Percentiles rank a stretch among this genome's conserved stretches.
Evolutionary conservation across 2,888 invertebrate species (phyloP).

Genomic region (Choristoneura rosaceana): DNA sequence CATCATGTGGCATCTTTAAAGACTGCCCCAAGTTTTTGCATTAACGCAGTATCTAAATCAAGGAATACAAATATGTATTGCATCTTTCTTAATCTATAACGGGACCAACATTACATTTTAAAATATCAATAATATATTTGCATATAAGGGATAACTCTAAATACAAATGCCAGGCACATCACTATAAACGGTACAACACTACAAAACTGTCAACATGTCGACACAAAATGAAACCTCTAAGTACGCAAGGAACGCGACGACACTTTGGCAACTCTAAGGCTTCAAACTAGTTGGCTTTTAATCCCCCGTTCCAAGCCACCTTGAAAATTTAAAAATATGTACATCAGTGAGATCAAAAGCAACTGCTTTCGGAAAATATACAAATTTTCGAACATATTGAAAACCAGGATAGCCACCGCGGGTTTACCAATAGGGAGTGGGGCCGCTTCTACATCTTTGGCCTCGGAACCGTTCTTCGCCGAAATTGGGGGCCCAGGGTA

Average conservation of each 20-base stretch:
- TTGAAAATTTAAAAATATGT: slow-evolving; percentile 36
- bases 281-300: background rate
- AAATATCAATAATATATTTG: no score
- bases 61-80: no score
- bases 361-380: slow-evolving; percentile 21
- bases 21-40: no score
- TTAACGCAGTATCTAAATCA: no score
- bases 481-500: slow-evolving; percentile 73
- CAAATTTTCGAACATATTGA: slow-evolving; percentile 27
- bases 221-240: background rate
- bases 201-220: background rate
- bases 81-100: no score
- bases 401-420: background rate
- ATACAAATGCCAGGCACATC: no score
- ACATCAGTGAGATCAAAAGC: slow-evolving; percentile 37
- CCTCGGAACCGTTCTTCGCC: slow-evolving; percentile 75
- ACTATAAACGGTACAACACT: background rate
- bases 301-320: slow-evolving; percentile 1
- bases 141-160: no score
- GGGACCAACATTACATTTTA: no score
- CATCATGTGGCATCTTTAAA: no score
- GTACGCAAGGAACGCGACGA: background rate
- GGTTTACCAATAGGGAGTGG: slow-evolving; percentile 75
- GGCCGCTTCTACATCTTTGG: slow-evolving; percentile 71
- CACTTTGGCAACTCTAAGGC: background rate